These are phyloP conservation scores for Fabriciana adippe DNA, from an alignment of 2,888 invertebrate species.

Conservation along the genomic window DNA sequence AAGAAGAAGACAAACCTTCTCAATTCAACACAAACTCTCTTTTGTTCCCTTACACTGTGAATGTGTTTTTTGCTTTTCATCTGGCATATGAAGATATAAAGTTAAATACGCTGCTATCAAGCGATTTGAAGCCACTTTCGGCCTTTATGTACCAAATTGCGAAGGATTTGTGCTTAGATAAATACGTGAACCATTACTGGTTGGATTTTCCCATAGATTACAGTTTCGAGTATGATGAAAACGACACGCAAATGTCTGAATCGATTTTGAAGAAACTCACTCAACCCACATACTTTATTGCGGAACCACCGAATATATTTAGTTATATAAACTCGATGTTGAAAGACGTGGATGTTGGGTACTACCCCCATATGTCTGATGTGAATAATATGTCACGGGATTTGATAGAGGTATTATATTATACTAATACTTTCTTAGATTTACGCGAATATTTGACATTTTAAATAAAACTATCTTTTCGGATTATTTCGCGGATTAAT, in stretches of 20 bases:
- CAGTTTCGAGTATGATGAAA: slow-evolving; percentile 60
- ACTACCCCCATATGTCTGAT: slow-evolving; percentile 88
- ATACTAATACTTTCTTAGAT: too few species aligned
- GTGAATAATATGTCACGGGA: slow-evolving; percentile 88
- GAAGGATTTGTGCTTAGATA: slow-evolving; percentile 86
- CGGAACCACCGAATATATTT: slow-evolving; percentile 87
- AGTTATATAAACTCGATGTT: slow-evolving; percentile 86
- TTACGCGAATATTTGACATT: too few species aligned
- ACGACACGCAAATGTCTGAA: slow-evolving; percentile 79
- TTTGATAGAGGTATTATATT: slow-evolving; percentile 85
- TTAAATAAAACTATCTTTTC: too few species aligned
- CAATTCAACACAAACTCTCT: slow-evolving; percentile 85
- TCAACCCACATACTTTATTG: slow-evolving; percentile 83
- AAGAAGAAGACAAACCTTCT: slow-evolving; percentile 55
- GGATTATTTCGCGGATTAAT: too few species aligned
- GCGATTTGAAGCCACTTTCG: slow-evolving; percentile 86
- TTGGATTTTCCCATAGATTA: slow-evolving; percentile 89
- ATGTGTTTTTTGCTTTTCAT: slow-evolving; percentile 91
- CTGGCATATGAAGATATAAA: slow-evolving; percentile 96
- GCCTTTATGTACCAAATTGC: slow-evolving; percentile 88
- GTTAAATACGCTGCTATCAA: slow-evolving; percentile 86
- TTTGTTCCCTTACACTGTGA: slow-evolving; percentile 87
- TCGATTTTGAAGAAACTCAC: slow-evolving; percentile 81
- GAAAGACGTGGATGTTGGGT: slow-evolving; percentile 72
- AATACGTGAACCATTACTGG: slow-evolving; percentile 91